phyloP scores from a whole-genome alignment of 64 coral and sea anemone species.

The Pocillopora verrucosa region DNA sequence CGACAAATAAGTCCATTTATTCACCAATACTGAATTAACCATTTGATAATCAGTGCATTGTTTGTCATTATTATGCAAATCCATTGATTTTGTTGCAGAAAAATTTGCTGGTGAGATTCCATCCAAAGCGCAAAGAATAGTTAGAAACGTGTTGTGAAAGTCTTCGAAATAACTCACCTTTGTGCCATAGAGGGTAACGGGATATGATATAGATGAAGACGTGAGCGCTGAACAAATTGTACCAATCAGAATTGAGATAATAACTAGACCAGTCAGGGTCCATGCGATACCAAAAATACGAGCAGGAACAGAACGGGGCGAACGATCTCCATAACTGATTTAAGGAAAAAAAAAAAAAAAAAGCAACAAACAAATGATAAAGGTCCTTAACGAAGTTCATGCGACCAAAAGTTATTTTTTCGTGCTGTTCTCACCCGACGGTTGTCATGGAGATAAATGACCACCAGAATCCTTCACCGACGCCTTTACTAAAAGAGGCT shows the following conservation, averaged over 20 bases:
- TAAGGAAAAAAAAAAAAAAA: background rate
- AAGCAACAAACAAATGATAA: background rate
- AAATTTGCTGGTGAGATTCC: too few relatives aligned
- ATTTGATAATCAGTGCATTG: too few relatives aligned
- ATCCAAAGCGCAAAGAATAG: too few relatives aligned
- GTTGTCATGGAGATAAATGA: conserved; percentile 67
- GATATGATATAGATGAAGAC: conserved; percentile 12
- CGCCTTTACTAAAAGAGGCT: conserved; percentile 44
- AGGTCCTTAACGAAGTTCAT: too few relatives aligned
- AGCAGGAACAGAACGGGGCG: conserved; percentile 46
- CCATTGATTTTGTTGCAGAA: too few relatives aligned
- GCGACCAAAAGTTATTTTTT: background rate
- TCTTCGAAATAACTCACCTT: conserved; percentile 36
- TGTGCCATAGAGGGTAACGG: conserved; percentile 63
- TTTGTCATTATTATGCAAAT: too few relatives aligned
- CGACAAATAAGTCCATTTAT: too few relatives aligned
- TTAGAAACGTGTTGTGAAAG: too few relatives aligned
- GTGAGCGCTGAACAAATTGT: conserved; percentile 42
- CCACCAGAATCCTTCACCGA: conserved; percentile 78
- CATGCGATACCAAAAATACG: conserved; percentile 49
- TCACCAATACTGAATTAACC: too few relatives aligned
- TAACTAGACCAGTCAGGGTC: conserved; percentile 57
- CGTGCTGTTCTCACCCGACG: background rate
- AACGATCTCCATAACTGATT: conserved; percentile 62
- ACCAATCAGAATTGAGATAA: conserved; percentile 47